These are phyloP conservation scores for Drosophila pseudotakahashii DNA, from an alignment of 2,888 invertebrate genomes.

Conservation along the genomic window DNA sequence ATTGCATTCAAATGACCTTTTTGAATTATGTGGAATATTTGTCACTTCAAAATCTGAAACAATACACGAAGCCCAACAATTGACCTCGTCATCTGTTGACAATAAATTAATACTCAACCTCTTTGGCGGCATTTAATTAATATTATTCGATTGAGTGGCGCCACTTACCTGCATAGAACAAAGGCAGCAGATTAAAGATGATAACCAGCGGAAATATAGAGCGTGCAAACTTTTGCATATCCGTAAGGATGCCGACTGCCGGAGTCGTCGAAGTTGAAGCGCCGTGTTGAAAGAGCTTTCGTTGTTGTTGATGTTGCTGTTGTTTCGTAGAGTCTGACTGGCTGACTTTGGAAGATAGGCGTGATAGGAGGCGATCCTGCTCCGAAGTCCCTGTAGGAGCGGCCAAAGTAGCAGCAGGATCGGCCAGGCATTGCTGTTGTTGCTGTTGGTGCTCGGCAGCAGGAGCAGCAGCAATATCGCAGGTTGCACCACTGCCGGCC, in stretches of 20 bases:
- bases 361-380: conserved; percentile 68
- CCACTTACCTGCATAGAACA: conserved; percentile 84
- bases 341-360: conserved; percentile 79
- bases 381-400: conserved; percentile 60
- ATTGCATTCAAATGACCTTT: neutral
- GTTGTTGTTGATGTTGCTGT: conserved; percentile 72
- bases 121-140: neutral
- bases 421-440: conserved; percentile 31
- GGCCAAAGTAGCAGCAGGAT: conserved; percentile 46
- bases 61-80: neutral
- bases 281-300: conserved; percentile 60
- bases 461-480: conserved; percentile 40
- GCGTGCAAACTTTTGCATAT: conserved; percentile 82
- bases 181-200: conserved; percentile 84
- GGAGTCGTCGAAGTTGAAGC: conserved; percentile 47
- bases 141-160: neutral
- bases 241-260: conserved; percentile 71
- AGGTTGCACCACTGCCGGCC: conserved; percentile 56
- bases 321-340: conserved; percentile 45
- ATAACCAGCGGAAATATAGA: conserved; percentile 83
- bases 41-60: neutral
- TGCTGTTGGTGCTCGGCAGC: conserved; percentile 7
- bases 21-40: neutral
- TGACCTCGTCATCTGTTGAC: neutral
- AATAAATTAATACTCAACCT: neutral